Base-by-base conservation (phyloP, 2,888 invertebrate species). In the Stenolophus ochropezus region DNA sequence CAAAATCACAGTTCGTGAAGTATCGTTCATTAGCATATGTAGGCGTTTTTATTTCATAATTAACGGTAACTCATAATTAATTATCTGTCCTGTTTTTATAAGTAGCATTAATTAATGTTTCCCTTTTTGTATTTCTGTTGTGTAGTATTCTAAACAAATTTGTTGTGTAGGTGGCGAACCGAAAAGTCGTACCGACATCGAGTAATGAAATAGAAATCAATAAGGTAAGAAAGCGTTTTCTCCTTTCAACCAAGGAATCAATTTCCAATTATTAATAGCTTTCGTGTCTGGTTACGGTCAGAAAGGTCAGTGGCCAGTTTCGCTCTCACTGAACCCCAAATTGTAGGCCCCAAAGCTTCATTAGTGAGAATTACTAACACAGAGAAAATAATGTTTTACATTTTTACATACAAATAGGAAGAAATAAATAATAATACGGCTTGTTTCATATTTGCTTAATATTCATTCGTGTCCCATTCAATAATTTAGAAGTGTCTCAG, bases 251-350 rank as follows among this genome's bases (percentile, higher is more conserved):
- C 18, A 69, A 69, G 33, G 65, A 69, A 69, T 69, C 65, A 69
- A 69, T 69, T 69, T 69, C 65, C 65, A 69, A 27, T 69, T 69
- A 69, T 69, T 69, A 69, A 69, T 27, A 69, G 33, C 65, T 33
- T 69, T 27, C 65, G 65, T 69, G 65, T 69, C 33, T 69, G 65
- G 33, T 33, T 69, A 33, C 33, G 65, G 33, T 69, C 33, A 33
- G 16, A 27, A 33, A 69, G 65, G 65, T 69, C 65, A 69, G 33
- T 33, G 61, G 23, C 4, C 33, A 6, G 33, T 42, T 42, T 42
- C 2, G 11, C 33, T 11, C 33, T 11, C 33, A 42, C 6, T 42
- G 8, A 42, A 11, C 1, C 33, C 33, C 33, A 42, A 11, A 42
- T 42, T 42, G 11, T 11, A 42, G 33, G 11, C 33, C 11, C 6